phyloP scores from a whole-genome alignment of 1,140 invertebrate genomes.

The Drosophila micromelanica region DNA sequence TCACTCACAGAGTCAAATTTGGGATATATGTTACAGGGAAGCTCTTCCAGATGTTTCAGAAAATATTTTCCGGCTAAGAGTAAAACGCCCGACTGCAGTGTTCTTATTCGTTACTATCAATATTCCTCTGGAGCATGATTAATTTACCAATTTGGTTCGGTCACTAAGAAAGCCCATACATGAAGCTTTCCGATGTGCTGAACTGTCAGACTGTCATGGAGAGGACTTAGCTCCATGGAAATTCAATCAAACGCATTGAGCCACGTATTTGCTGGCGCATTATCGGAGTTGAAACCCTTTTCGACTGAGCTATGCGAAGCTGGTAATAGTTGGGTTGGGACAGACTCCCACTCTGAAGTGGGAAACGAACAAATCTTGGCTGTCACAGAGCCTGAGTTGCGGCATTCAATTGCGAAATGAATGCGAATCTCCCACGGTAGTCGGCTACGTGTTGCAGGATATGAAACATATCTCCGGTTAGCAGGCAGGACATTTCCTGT shows the following conservation, averaged over 20 bases:
- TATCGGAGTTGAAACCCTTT: conserved; percentile 52
- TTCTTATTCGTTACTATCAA: too few relatives aligned
- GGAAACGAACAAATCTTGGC: conserved; percentile 73
- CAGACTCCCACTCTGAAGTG: too few relatives aligned
- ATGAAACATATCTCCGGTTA: conserved; percentile 84
- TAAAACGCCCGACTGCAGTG: too few relatives aligned
- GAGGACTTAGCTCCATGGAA: conserved; percentile 40
- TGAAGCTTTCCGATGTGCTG: neutral
- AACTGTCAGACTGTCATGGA: conserved; percentile 53
- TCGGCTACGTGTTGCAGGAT: conserved; percentile 68
- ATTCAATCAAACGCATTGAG: conserved; percentile 51
- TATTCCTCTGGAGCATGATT: too few relatives aligned
- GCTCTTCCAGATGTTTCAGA: too few relatives aligned
- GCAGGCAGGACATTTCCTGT: conserved; percentile 83
- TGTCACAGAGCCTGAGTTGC: conserved; percentile 56
- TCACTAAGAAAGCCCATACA: too few relatives aligned
- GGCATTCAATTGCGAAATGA: conserved; percentile 60
- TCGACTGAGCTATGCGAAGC: conserved; percentile 12
- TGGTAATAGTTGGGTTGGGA: neutral
- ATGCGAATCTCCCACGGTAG: conserved; percentile 49
- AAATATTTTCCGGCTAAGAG: too few relatives aligned
- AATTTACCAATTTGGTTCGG: neutral
- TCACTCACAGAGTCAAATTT: too few relatives aligned
- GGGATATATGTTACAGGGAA: too few relatives aligned
- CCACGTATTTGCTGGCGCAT: conserved; percentile 26